Percentiles rank a stretch among this genome's conserved stretches.
phyloP scores from a whole-genome alignment of 2,113 vertebrate genomes.

The Parus major region DNA sequence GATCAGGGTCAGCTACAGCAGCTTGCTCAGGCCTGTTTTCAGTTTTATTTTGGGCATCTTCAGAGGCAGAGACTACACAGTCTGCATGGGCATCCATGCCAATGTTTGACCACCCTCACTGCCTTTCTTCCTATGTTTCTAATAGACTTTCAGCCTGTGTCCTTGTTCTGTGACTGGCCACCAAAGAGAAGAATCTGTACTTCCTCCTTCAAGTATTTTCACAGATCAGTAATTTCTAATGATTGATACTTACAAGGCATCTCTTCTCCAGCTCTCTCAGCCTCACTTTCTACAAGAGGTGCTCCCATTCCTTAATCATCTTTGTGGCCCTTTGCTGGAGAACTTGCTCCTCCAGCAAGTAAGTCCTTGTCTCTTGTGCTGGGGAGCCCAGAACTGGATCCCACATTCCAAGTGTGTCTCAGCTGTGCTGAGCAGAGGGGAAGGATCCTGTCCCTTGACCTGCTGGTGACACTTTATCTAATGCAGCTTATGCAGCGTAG shows the following conservation, averaged over 20 bases:
- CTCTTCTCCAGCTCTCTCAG: neutral
- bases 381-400: neutral
- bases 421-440: neutral
- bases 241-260: neutral
- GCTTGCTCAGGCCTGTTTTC: neutral
- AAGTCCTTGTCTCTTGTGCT: neutral
- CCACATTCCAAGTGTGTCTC: neutral
- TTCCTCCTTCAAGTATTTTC: neutral
- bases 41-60: neutral
- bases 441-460: neutral
- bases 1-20: neutral
- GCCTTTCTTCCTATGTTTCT: neutral
- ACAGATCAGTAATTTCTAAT: fast-evolving
- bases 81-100: neutral
- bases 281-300: neutral
- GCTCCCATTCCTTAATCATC: neutral
- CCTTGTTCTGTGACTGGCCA: neutral
- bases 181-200: neutral
- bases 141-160: neutral
- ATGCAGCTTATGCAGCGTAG: neutral
- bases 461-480: neutral
- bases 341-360: neutral
- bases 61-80: neutral
- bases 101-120: neutral
- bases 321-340: neutral